These are phyloP conservation scores for Melanostigma gelatinosum DNA, from an alignment of 2,113 vertebrate species.

Conservation along the genomic window DNA sequence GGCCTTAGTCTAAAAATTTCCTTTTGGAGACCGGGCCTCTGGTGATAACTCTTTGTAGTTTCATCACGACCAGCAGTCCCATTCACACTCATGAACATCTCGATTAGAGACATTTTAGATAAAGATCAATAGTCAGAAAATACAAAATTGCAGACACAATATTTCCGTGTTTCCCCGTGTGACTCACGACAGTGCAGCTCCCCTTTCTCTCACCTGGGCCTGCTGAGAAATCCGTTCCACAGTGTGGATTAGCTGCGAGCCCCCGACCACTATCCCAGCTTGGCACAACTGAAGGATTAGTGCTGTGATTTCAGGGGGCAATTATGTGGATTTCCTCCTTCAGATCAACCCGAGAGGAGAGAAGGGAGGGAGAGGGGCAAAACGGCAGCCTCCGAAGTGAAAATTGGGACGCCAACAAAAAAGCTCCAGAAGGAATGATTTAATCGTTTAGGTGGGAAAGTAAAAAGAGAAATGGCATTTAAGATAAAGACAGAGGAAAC, in stretches of 20 bases:
- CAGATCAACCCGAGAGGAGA: slow-evolving; percentile 40
- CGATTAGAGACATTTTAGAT: too few species aligned
- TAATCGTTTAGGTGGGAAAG: slow-evolving; percentile 47
- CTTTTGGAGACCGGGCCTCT: not conserved
- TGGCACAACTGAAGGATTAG: slow-evolving; percentile 67
- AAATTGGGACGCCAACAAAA: slow-evolving; percentile 49
- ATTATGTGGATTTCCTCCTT: slow-evolving; percentile 76
- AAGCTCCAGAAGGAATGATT: slow-evolving; percentile 51
- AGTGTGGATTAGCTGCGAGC: slow-evolving; percentile 56
- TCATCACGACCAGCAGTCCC: not conserved
- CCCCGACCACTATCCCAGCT: slow-evolving; percentile 45
- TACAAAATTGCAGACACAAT: not conserved
- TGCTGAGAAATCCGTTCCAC: slow-evolving; percentile 60
- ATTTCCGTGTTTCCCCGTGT: not conserved
- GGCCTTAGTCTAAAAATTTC: not conserved
- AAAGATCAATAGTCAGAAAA: not conserved
- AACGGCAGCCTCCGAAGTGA: slow-evolving; percentile 37
- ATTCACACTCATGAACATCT: not conserved
- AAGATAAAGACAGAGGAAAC: slow-evolving; percentile 23
- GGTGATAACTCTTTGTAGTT: not conserved
- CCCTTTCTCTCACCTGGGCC: slow-evolving; percentile 49
- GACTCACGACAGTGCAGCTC: not conserved
- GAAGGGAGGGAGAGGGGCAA: slow-evolving; percentile 8
- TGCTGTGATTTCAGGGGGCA: slow-evolving; percentile 66
- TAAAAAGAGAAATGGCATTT: slow-evolving; percentile 41